Base-by-base conservation (phyloP, 2,797 vertebrate genomes). In the Clarias fuscus region DNA sequence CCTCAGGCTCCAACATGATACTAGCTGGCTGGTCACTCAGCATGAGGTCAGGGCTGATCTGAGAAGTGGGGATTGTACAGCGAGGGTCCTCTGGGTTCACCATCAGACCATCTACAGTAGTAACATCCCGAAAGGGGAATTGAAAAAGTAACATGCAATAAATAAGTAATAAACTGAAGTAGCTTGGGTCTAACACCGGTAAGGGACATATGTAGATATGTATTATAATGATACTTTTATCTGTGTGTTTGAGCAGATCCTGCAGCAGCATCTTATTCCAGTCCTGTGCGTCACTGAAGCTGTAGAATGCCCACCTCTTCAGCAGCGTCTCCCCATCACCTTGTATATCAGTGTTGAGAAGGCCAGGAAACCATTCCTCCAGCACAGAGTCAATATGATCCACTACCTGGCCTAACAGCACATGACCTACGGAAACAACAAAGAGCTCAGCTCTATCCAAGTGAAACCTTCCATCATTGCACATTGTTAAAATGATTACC, bases 351-450 rank as follows among this genome's bases (percentile, higher is more conserved):
- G 97, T 97, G 93, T 96, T 96, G 79, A 99, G 92, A 71, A 99
- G 93, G 40, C 97, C 96, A 0, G 98, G 97, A 91, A 98, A 99
- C 98, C 98, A 99, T 82, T 99, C 98, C 92, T 99, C 98, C 94
- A 99, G 95, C 76, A 99, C 93, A 64, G 98, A 98, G 94, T 99
- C 98, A 27, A 98, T 95, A 89, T 99, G 98, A 92, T 99, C 98
- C 92, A 99, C 97, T 89, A 98, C 96, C 92, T 98, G 98, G 5
- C 98, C 98, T 93, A 99, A 92, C 84, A 99, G 92, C 86, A 98
- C 93, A 87, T 95, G 96, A 56, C 98, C 98, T 99, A 84, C 7
- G 89, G 37, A 84, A 11, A 64, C 30, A 1, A 15, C 43, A 67
- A 2, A 68, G 37, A 67, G 24, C 20, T n/a, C 78, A 64, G 27